Evolutionary conservation across 2,888 invertebrate genomes (phyloP).

Genomic region (Heliconius ethilla): DNA sequence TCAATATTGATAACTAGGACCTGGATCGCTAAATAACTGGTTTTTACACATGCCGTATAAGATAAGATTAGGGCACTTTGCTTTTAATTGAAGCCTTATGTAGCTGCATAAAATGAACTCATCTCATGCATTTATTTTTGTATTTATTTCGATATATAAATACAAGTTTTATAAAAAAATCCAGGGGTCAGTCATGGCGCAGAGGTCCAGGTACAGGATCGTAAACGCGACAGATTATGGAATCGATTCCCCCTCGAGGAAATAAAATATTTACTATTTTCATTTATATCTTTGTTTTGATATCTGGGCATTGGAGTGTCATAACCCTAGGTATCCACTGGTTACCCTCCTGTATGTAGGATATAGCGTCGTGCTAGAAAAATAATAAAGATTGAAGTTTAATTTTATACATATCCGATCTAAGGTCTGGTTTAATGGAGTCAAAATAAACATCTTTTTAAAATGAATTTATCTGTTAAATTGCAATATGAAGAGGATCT

Average conservation of each 20-base stretch:
- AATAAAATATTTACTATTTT: too few species aligned
- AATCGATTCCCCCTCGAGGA: too few species aligned
- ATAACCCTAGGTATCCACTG: too few species aligned
- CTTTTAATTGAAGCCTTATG: slow-evolving; percentile 37
- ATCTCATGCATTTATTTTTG: slow-evolving; percentile 34
- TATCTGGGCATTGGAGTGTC: too few species aligned
- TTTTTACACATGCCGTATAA: slow-evolving; percentile 47
- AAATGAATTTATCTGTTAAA: slow-evolving; percentile 16
- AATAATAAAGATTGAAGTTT: neutral
- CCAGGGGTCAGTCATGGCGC: too few species aligned
- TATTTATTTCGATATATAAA: slow-evolving; percentile 23
- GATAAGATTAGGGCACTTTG: slow-evolving; percentile 41
- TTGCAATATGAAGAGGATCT: slow-evolving; percentile 37
- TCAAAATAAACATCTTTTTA: slow-evolving; percentile 5
- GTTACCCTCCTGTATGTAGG: too few species aligned
- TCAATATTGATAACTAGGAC: slow-evolving; percentile 75
- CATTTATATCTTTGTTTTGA: too few species aligned
- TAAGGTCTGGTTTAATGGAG: neutral
- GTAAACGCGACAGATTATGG: too few species aligned
- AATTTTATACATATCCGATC: neutral
- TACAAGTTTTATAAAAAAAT: slow-evolving; percentile 9
- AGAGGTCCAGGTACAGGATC: too few species aligned
- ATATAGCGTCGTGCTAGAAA: neutral
- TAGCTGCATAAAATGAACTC: slow-evolving; percentile 31
- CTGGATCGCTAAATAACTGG: slow-evolving; percentile 52